Conservation (phyloP, 2,888 invertebrate genomes). For the Rhagonycha lutea region DNA sequence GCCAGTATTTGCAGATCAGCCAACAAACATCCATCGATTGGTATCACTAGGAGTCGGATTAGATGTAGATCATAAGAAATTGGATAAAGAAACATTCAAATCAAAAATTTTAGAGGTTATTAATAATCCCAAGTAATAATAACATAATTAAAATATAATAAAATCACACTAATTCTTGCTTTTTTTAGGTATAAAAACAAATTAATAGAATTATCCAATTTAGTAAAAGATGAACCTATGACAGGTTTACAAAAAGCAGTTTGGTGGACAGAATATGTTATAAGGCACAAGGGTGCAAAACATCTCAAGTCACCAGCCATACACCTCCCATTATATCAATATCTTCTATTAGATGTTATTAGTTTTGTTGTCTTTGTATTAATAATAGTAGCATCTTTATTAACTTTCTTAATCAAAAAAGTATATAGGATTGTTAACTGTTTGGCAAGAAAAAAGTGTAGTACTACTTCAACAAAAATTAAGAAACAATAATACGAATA, state of each 20-base stretch:
- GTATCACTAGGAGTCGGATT: constrained; percentile 43
- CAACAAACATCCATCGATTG: constrained; percentile 43
- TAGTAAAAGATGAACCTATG: constrained; percentile 39
- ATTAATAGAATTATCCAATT: constrained; percentile 20
- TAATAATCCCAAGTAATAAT: constrained; percentile 25
- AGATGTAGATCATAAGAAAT: constrained; percentile 41
- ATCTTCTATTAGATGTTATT: constrained; percentile 37
- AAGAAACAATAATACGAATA: neutral
- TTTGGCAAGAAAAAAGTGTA: neutral
- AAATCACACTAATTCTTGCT: neutral
- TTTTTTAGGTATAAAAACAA: constrained; percentile 38
- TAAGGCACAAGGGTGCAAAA: constrained; percentile 39
- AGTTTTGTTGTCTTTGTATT: constrained; percentile 16
- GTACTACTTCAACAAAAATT: neutral
- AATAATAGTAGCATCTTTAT: neutral
- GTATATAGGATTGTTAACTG: neutral
- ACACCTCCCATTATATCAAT: constrained; percentile 34
- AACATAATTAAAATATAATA: neutral
- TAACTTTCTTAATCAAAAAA: neutral
- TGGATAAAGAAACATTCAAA: constrained; percentile 42
- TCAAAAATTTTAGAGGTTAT: constrained; percentile 38
- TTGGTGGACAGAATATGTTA: constrained; percentile 44
- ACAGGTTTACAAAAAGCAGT: constrained; percentile 39
- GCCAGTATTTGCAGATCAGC: constrained; percentile 54
- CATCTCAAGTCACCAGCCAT: constrained; percentile 33